phyloP scores from a whole-genome alignment of 2,113 vertebrate genomes.

The Paradoxurus hermaphroditus region DNA sequence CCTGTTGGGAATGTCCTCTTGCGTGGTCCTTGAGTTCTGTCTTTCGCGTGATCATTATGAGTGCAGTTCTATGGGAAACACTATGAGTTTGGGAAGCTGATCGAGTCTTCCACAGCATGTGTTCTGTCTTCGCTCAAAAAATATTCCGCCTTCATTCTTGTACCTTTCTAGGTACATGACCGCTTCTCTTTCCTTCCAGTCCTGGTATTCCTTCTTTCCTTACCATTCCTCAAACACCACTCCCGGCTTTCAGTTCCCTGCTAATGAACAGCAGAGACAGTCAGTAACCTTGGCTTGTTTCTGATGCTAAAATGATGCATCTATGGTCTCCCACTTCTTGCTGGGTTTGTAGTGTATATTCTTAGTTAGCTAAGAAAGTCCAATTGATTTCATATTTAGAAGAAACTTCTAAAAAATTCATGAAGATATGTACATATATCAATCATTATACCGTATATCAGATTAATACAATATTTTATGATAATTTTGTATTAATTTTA shows the following conservation, averaged over 20 bases:
- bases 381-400: neutral
- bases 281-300: neutral
- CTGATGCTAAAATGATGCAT: neutral
- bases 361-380: neutral
- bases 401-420: neutral
- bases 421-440: neutral
- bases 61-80: neutral
- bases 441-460: neutral
- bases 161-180: neutral
- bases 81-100: neutral
- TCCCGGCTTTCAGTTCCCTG: neutral
- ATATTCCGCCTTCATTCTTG: neutral
- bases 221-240: neutral
- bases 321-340: neutral
- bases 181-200: neutral
- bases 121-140: neutral
- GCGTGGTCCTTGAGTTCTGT: neutral
- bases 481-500: neutral
- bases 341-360: neutral
- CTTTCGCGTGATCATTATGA: neutral
- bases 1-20: neutral
- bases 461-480: neutral
- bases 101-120: neutral
- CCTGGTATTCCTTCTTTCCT: neutral
- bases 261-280: neutral